These are phyloP conservation scores for Microcebus murinus DNA, from an alignment of 2,113 vertebrate species.

Conservation along the genomic window DNA sequence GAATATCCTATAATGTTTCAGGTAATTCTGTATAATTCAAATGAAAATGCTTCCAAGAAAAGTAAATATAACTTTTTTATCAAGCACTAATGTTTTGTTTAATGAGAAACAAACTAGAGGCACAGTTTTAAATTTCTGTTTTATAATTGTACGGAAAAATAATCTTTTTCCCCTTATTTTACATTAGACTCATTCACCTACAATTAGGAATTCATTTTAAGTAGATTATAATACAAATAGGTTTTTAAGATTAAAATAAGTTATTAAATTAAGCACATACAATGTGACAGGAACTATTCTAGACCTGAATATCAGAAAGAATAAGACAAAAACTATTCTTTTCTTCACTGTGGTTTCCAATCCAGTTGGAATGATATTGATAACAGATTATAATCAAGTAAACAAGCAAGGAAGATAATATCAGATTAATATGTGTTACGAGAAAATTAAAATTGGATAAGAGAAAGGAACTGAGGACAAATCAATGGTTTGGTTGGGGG, in stretches of 20 bases:
- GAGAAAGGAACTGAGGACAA: background rate
- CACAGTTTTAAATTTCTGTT: background rate
- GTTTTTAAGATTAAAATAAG: background rate
- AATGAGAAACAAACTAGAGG: conserved; percentile 17
- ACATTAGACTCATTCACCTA: background rate
- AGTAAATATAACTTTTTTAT: conserved; percentile 47
- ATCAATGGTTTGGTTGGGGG: fast-evolving
- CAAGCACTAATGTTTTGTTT: conserved; percentile 1
- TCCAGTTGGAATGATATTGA: background rate
- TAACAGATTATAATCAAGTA: background rate
- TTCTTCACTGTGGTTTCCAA: background rate
- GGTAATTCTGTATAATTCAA: conserved; percentile 42
- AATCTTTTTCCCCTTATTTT: background rate
- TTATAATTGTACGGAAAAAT: background rate
- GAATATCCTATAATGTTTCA: background rate
- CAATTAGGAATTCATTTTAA: background rate
- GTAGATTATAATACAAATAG: background rate
- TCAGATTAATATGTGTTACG: background rate
- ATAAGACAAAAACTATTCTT: background rate
- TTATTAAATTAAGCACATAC: background rate
- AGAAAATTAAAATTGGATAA: background rate
- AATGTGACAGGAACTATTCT: background rate
- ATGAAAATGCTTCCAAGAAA: conserved; percentile 13
- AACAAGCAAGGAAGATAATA: background rate
- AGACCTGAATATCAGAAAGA: background rate